A percentile compares a stretch with the other conserved stretches of the same genome.
Evolutionary conservation across 2,888 invertebrate genomes (phyloP).

Genomic region (Bombyx huttoni): DNA sequence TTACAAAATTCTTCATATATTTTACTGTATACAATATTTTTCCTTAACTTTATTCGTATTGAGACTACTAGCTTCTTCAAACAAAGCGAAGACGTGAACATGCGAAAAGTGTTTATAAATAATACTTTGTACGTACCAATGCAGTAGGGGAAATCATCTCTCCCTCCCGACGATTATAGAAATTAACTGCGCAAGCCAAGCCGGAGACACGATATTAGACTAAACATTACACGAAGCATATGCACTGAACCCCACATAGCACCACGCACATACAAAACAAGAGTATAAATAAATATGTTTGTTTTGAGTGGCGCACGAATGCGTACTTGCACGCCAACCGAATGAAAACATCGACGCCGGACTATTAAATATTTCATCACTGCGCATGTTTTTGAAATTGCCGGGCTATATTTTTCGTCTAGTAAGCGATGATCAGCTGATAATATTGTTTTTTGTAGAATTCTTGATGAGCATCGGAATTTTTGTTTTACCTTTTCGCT

Average conservation of each 20-base stretch:
- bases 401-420: constrained; percentile 11
- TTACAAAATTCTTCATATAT: too few species aligned
- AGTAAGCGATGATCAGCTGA: constrained; percentile 2
- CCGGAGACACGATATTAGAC: constrained; percentile 3
- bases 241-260: constrained; percentile 11
- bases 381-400: constrained; percentile 4
- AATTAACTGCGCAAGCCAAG: constrained; percentile 16
- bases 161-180: constrained; percentile 6
- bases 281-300: constrained; percentile 19
- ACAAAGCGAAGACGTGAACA: not conserved
- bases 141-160: constrained; percentile 22
- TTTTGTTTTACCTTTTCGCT: not conserved
- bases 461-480: not conserved
- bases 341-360: constrained; percentile 3
- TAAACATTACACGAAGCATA: constrained; percentile 7
- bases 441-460: constrained; percentile 1
- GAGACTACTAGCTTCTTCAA: not conserved
- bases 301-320: constrained; percentile 15
- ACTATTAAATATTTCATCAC: not conserved
- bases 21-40: too few species aligned
- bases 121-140: constrained; percentile 16
- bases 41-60: too few species aligned
- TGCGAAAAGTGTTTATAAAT: not conserved
- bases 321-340: constrained; percentile 6
- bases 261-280: constrained; percentile 5